Conservation (phyloP, 2,888 invertebrate genomes). For the Nysson spinosus region DNA sequence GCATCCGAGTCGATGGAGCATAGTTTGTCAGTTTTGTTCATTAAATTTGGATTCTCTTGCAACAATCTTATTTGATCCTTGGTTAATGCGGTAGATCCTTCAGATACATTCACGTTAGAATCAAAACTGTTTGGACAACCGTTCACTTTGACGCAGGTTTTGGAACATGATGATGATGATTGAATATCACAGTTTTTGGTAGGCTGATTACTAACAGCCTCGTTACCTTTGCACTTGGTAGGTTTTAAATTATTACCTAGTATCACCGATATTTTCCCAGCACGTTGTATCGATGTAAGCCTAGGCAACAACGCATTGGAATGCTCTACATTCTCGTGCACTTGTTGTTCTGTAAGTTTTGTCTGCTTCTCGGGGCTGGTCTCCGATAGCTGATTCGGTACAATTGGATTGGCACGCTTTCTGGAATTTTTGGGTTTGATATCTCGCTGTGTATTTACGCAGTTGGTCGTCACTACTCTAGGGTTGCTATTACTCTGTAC, state of each 20-base stretch:
- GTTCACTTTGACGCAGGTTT: constrained; percentile 63
- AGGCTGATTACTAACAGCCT: constrained; percentile 56
- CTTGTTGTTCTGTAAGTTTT: constrained; percentile 62
- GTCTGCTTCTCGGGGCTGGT: constrained; percentile 74
- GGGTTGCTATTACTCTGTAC: constrained; percentile 61
- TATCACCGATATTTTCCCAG: constrained; percentile 66
- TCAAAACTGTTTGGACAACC: constrained; percentile 50
- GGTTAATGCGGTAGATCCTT: constrained; percentile 50
- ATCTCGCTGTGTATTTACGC: constrained; percentile 55
- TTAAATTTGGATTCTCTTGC: constrained; percentile 58
- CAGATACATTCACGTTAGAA: constrained; percentile 23
- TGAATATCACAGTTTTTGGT: constrained; percentile 65
- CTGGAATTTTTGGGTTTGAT: constrained; percentile 67
- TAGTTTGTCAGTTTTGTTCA: constrained; percentile 77
- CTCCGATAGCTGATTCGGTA: constrained; percentile 59
- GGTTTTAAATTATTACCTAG: constrained; percentile 64
- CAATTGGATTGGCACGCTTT: constrained; percentile 68
- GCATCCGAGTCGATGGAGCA: constrained; percentile 89
- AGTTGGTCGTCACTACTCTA: constrained; percentile 59
- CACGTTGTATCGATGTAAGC: constrained; percentile 55
- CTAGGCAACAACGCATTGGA: constrained; percentile 52
- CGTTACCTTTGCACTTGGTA: constrained; percentile 61
- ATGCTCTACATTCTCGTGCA: constrained; percentile 49
- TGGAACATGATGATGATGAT: constrained; percentile 54
- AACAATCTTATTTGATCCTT: constrained; percentile 60